Evolutionary conservation across 37 sponge, comb jelly and placozoan species (phyloP), one percentile per base, ranked within the genome.

Genomic region (Amphimedon queenslandica): DNA sequence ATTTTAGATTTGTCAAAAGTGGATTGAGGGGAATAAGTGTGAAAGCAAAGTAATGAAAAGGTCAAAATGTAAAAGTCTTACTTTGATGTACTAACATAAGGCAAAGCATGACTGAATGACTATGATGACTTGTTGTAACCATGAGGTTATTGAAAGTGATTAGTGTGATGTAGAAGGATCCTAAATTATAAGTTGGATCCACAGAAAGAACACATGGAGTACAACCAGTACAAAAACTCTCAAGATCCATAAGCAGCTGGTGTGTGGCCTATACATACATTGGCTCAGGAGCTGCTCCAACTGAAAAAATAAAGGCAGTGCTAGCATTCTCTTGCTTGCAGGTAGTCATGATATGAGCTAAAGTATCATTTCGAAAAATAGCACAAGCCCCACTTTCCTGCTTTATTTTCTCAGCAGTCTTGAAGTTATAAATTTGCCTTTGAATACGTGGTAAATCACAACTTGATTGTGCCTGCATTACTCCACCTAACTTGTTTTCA

Each of bases 141-240:
- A 69, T 47, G 5, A 79, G 25, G 47, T 79, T 56, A 0, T 70
- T 58, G 24, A 70, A 79, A 1, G 80, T 58, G 1, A 4, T 69
- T 8, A 71, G 80, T 6, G 80, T 79, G 8, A 79, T 64, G 28
- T 69, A 37, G 38, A 79, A 79, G 31, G 80, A 63, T 0, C 80
- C 80, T 10, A 79, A 36, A 37, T 79, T 79, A 71, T 70, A 79
- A 1, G 71, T 79, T 11, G 80, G 80, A 60, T 79, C 71, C 34
- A 79, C 33, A n/a, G n/a, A n/a, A n/a, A n/a, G n/a, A n/a, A n/a
- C n/a, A n/a, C n/a, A n/a, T n/a, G n/a, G n/a, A n/a, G n/a, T n/a
- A n/a, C n/a, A n/a, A n/a, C n/a, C n/a, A n/a, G n/a, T n/a, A n/a
- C n/a, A n/a, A n/a, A n/a, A n/a, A n/a, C n/a, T n/a, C n/a, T n/a